Conservation (phyloP, 2,888 invertebrate species). For the Polydrusus tereticollis region DNA sequence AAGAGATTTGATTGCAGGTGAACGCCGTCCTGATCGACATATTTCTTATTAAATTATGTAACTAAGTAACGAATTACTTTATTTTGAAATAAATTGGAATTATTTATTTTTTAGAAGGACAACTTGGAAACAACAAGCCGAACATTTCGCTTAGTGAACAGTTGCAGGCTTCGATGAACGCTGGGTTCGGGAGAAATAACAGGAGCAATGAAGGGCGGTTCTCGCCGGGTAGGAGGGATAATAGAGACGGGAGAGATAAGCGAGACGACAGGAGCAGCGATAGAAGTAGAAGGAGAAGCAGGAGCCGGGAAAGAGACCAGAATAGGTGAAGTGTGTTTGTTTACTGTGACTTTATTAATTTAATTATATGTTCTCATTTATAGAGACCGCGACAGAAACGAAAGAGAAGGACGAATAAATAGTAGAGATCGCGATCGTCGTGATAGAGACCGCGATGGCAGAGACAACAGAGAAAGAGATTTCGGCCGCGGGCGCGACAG, state of each 20-base stretch:
- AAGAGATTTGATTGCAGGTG: no score
- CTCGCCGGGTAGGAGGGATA: constrained; percentile 38
- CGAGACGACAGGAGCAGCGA: constrained; percentile 52
- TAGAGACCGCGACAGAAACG: constrained; percentile 62
- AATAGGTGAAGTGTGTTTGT: constrained; percentile 25
- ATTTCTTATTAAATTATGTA: no score
- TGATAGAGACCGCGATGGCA: constrained; percentile 58
- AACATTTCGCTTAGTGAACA: constrained; percentile 66
- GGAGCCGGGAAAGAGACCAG: constrained; percentile 42
- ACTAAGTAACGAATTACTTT: no score
- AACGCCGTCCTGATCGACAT: no score
- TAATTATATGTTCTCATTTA: no score
- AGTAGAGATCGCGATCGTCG: constrained; percentile 51
- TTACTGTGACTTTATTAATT: no score
- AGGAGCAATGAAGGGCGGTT: constrained; percentile 41
- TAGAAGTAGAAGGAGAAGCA: constrained; percentile 50
- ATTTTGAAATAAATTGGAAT: background rate
- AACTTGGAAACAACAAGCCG: constrained; percentile 28
- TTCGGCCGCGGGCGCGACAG: constrained; percentile 55
- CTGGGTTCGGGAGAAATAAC: constrained; percentile 43
- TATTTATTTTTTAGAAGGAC: constrained; percentile 16
- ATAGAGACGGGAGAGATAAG: constrained; percentile 47
- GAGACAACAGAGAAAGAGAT: constrained; percentile 57
- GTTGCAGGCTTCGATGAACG: constrained; percentile 66
- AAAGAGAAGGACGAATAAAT: constrained; percentile 38